Evolutionary conservation across 1,140 invertebrate genomes (phyloP).

Genomic region (Vollenhovia emeryi): DNA sequence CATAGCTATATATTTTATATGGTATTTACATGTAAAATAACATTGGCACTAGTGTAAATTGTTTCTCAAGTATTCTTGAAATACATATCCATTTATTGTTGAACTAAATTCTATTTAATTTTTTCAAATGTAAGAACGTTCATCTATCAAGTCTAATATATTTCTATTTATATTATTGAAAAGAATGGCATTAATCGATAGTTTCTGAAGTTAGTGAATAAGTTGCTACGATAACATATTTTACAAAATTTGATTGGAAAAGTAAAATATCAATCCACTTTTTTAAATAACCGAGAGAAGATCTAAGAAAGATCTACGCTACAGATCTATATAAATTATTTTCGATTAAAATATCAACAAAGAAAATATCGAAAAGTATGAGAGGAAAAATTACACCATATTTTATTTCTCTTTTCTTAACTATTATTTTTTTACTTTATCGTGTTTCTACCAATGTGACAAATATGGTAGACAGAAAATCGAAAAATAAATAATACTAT

Average conservation of each 20-base stretch:
- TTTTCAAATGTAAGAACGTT: not conserved
- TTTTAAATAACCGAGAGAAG: not conserved
- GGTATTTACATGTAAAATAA: conserved; percentile 35
- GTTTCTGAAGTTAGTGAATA: not conserved
- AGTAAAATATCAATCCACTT: not conserved
- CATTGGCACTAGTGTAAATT: conserved; percentile 20
- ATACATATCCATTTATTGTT: not conserved
- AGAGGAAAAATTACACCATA: not conserved
- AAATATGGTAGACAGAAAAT: not conserved
- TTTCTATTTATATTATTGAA: not conserved
- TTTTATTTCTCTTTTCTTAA: not conserved
- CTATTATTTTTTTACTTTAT: not conserved
- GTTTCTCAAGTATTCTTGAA: conserved; percentile 2
- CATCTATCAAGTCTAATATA: not conserved
- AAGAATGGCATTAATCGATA: not conserved
- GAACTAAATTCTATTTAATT: too few relatives aligned
- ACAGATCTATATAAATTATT: not conserved
- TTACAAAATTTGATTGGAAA: not conserved
- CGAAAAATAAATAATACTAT: not conserved
- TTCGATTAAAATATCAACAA: not conserved
- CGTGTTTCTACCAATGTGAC: not conserved
- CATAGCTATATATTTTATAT: not conserved
- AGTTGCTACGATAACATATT: not conserved
- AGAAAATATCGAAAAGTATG: not conserved
- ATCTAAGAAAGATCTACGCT: not conserved